These are phyloP conservation scores for Nematopogon swammerdamellus DNA, from an alignment of 2,888 invertebrate genomes.

Conservation along the genomic window DNA sequence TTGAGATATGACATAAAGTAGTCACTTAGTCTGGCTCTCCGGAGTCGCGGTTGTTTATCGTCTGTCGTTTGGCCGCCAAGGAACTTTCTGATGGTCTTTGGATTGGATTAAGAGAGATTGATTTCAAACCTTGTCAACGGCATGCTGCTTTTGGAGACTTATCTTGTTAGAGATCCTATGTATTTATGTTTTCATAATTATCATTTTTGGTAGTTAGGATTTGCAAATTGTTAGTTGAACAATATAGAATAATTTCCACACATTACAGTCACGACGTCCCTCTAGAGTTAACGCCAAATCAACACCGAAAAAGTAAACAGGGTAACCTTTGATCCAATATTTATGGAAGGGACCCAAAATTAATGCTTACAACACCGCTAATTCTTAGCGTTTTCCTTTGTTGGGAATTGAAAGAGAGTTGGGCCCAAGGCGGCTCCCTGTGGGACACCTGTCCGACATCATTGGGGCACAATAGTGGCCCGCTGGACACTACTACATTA, in stretches of 20 bases:
- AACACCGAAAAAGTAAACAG: not conserved
- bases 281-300: not conserved
- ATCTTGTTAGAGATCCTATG: too few relatives aligned
- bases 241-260: too few relatives aligned
- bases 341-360: slow-evolving; percentile 20
- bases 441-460: slow-evolving; percentile 44
- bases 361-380: slow-evolving; percentile 20
- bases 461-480: slow-evolving; percentile 29
- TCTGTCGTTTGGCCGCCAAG: not conserved
- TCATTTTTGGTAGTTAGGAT: too few relatives aligned
- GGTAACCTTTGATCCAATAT: slow-evolving; percentile 19
- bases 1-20: slow-evolving; percentile 56
- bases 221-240: too few relatives aligned
- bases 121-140: not conserved
- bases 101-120: not conserved
- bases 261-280: not conserved
- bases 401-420: slow-evolving; percentile 33
- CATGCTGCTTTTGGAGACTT: too few relatives aligned
- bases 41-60: slow-evolving; percentile 46
- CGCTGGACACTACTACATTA: slow-evolving; percentile 31
- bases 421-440: slow-evolving; percentile 24
- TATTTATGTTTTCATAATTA: too few relatives aligned
- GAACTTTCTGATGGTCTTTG: not conserved
- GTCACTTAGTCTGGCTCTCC: slow-evolving; percentile 36
- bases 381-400: slow-evolving; percentile 39